Base-by-base conservation (phyloP, 1,140 invertebrate genomes). In the Ips nitidus region DNA sequence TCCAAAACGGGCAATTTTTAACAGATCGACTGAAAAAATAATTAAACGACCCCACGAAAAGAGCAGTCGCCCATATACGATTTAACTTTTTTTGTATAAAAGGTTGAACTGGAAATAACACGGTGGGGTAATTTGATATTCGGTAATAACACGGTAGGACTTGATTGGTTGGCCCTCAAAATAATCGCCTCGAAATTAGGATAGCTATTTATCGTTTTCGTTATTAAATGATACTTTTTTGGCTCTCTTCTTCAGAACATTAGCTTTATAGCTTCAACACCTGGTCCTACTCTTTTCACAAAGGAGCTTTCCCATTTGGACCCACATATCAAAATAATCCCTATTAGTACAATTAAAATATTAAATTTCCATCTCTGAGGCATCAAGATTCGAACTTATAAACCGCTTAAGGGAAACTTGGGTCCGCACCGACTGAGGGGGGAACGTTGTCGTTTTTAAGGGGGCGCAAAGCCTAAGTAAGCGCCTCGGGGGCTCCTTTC, bases 121-220 rank as follows among this genome's bases (percentile, higher is more conserved):
- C 39, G 8, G 62, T 53, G 62, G 62, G 22, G 62, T 72, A 67
- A 73, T 75, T 73, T 75, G 72, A 73, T 75, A 74, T 73, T 64
- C 71, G 69, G 68, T 75, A 75, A 75, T 75, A 75, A 75, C 66
- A 75, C 70, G 73, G 71, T 74, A 69, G 73, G 66, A 75, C 22
- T 75, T 75, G 75, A 75, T 75, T 75, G 75, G 73, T 65, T 70
- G 70, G 69, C 65, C 70, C 69, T 74, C 75, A 73, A 75, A 75
- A 75, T 75, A 75, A 75, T 75, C 75, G 71, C 47, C 55, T 60
- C 55, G 22, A 74, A 75, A 74, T 74, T 70, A 73, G 72, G 53
- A 55, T 43, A 42, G 52, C 50, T 22, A 65, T 65, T 22, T 22
- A 22, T 22, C 62, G 22, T 50, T 50, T 55, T 7, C 45, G 60